Base-by-base conservation (phyloP, 2,888 invertebrate genomes). In the Luperina testacea region DNA sequence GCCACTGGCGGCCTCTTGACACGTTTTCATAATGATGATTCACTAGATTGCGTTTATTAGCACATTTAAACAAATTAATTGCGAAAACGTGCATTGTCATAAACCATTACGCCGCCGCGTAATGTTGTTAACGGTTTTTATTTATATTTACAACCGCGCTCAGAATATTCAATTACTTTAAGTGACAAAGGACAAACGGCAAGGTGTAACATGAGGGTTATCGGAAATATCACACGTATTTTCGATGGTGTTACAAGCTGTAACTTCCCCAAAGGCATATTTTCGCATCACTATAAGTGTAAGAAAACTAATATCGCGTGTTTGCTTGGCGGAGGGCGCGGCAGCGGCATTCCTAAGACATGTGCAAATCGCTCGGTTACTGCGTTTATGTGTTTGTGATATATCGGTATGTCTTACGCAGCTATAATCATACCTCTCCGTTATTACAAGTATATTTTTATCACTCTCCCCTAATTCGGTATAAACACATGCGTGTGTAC, bases 1-100 rank as follows among this genome's bases (percentile, higher is more conserved):
- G 92, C 90, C 87, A 84, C 84, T 89, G 92, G 90, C 92, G 88
- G 86, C 85, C 93, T 89, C 94, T 94, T 94, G 94, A 95, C 94
- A 95, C 91, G 87, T 89, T 94, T 94, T 89, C 93, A 92, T 94
- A 93, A 94, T 95, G 90, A 93, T 92, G 91, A 94, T 92, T 93
- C 91, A 92, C 91, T 92, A 90, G 88, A 93, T 93, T 92, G 92
- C 91, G 90, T 90, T 92, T 92, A 93, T 92, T 92, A 92, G 89
- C 87, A 87, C 90, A 90, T 91, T 92, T 91, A 90, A 88, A 90
- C 79, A 81, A 91, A 89, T 89, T 91, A 90, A 92, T 91, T 88
- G 89, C 88, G 77, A 85, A 76, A 77, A 72, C 77, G 59, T 69
- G 77, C 51, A 84, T 77, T 84, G 80, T 79, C n/a, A 79, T 75